Base-by-base conservation (phyloP, 2,888 invertebrate species). In the Ectemnius cavifrons region DNA sequence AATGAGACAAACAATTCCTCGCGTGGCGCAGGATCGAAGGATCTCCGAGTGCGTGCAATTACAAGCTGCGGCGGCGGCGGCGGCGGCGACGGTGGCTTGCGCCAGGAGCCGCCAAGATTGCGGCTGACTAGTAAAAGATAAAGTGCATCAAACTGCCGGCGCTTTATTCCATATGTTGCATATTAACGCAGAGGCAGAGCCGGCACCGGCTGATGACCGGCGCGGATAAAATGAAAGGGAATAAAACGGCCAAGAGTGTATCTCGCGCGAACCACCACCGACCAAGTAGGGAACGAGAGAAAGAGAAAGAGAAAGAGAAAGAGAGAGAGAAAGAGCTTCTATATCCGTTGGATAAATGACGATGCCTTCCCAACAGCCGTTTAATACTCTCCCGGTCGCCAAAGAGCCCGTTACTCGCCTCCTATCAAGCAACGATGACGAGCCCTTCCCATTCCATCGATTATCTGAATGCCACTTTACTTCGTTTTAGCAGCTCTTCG, bases 181-280 rank as follows among this genome's bases (percentile, higher is more conserved):
- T 52, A 52, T 52, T 52, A 52, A 23, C 52, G 27, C 27, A 18
- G 3, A 46, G n/a, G n/a, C 6, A 46, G 11, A 18, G n/a, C n/a
- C 14, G 5, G 18, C 49, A 20, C 46, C 20, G 49, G 14, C 27
- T 63, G 47, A 63, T 63, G 63, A 23, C 63, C 52, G 63, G 20
- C 27, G 46, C 63, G 23, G 63, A 63, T 49, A 49, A 63, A 49
- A 63, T 27, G 63, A 63, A 52, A 52, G 63, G 49, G 63, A 63
- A 63, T 63, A 63, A 63, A 63, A 49, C 63, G 37, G 37, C 37
- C 37, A 37, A 37, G 37, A 37, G 37, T 37, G 37, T 37, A 37
- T 37, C 37, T 37, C 47, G 28, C 47, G n/a, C n/a, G 27, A 47
- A 49, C 49, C 37, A 37, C 37, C 37, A 37, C 37, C 37, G 8